These are phyloP conservation scores for Phyllotreta cruciferae DNA, from an alignment of 2,888 invertebrate genomes.

Conservation along the genomic window DNA sequence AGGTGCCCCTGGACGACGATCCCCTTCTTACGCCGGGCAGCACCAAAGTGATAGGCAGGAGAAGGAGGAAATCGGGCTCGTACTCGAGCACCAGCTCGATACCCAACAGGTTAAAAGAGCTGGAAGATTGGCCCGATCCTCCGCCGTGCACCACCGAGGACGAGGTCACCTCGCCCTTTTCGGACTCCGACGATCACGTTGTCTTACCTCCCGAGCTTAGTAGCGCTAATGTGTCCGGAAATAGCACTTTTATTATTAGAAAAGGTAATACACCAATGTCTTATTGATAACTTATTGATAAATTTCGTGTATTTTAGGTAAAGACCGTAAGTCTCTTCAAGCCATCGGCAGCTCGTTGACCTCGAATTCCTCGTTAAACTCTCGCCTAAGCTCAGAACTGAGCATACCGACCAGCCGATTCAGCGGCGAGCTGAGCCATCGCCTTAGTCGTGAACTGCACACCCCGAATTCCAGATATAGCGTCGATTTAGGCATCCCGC, in stretches of 20 bases:
- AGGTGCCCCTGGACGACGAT: slow-evolving; percentile 79
- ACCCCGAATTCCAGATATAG: slow-evolving; percentile 73
- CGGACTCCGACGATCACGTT: slow-evolving; percentile 65
- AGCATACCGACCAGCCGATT: slow-evolving; percentile 68
- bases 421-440: slow-evolving; percentile 62
- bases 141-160: slow-evolving; percentile 73
- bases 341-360: slow-evolving; percentile 65
- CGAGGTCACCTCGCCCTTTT: slow-evolving; percentile 73
- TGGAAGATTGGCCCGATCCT: slow-evolving; percentile 79
- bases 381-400: slow-evolving; percentile 69
- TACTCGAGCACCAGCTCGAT: slow-evolving; percentile 77
- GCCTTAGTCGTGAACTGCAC: slow-evolving; percentile 63
- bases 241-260: slow-evolving; percentile 83
- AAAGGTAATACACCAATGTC: slow-evolving; percentile 63
- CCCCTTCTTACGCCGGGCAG: slow-evolving; percentile 71
- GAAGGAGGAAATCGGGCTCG: slow-evolving; percentile 58
- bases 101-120: slow-evolving; percentile 70
- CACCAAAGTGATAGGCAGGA: slow-evolving; percentile 55
- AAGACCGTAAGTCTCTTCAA: slow-evolving; percentile 71
- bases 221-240: slow-evolving; percentile 63
- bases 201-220: slow-evolving; percentile 54
- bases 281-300: not conserved
- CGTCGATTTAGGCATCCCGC: slow-evolving; percentile 71
- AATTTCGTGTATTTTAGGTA: slow-evolving; percentile 57
- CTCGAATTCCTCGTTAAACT: slow-evolving; percentile 66